These are phyloP conservation scores for Lottia gigantea DNA, from an alignment of 2,888 invertebrate species.

Conservation along the genomic window DNA sequence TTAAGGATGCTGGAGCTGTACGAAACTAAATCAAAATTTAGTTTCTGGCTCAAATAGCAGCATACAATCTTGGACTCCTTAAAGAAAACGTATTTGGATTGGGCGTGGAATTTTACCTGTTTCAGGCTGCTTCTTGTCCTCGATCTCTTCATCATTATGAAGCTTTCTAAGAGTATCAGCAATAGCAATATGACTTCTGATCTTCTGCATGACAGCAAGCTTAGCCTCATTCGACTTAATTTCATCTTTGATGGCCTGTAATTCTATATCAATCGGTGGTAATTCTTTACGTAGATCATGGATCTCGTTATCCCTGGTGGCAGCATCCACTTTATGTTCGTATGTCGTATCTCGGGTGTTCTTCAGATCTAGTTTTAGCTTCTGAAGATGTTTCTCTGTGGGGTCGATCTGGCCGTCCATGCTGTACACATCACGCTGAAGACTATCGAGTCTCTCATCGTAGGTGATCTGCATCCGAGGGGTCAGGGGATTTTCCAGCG, in stretches of 20 bases:
- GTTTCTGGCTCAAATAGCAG: too few species aligned
- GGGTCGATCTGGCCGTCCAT: constrained; percentile 41
- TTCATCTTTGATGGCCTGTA: constrained; percentile 43
- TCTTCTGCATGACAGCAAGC: constrained; percentile 46
- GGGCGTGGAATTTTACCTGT: too few species aligned
- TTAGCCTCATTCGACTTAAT: constrained; percentile 43
- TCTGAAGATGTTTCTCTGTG: constrained; percentile 35
- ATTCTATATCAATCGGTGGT: constrained; percentile 41
- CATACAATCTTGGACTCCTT: too few species aligned
- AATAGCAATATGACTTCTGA: constrained; percentile 52
- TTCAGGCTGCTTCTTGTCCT: not conserved
- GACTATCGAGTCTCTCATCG: constrained; percentile 32
- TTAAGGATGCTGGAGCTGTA: too few species aligned
- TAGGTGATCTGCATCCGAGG: constrained; percentile 41
- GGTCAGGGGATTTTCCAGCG: constrained; percentile 25
- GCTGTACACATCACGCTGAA: constrained; percentile 37
- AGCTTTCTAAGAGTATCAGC: constrained; percentile 52
- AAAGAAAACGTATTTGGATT: too few species aligned
- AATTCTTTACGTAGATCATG: constrained; percentile 42
- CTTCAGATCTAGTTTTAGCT: constrained; percentile 42
- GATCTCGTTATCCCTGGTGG: constrained; percentile 41
- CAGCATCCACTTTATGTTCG: constrained; percentile 50
- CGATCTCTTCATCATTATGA: constrained; percentile 34
- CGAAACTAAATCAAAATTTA: too few species aligned
- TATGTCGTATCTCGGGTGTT: constrained; percentile 45